Base-by-base conservation (phyloP, 2,888 invertebrate species). In the Ophioninae sp. region DNA sequence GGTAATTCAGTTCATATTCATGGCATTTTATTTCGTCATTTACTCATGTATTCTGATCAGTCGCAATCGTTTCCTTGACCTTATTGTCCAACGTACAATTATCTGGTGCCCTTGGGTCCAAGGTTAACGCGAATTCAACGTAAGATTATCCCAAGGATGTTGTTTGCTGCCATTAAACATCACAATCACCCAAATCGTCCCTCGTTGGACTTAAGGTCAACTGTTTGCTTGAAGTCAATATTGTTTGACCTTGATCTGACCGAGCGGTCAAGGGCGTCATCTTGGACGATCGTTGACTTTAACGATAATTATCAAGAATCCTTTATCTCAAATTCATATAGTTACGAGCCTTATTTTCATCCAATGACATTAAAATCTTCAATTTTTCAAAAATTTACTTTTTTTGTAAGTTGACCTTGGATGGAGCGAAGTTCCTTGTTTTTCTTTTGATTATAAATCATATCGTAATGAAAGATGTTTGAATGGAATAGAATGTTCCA, bases 1-100 rank as follows among this genome's bases (percentile, higher is more conserved):
- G 93, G 97, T 99, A 90, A 94, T 93, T 93, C 7, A 44, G 69
- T 72, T 17, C 17, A 65, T 76, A 56, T 39, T 39, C 37, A 73
- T 58, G 8, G 22, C 22, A 20, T 59, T 59, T 9, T 6, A 13
- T 5, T 51, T 51, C 3, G 13, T 51, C 17, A 51, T 13, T 17
- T 6, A 17, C 6, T 17, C 17, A 10, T 17, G 23, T 9, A 56
- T 0, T 6, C 17, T 39, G 6, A 8, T 10, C 6, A 59, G 59
- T 51, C 17, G 51, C 13, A 17, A 51, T 17, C 17, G 13, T 51
- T 51, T 51, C 51, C 3, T 51, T 5, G 51, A 13, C 51, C 5
- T 17, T 3, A 17, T 13, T 17, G 17, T 13, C 17, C 51, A 51
- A 51, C 17, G 13, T 51, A 51, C 13, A 51, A 51, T 6, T 51